Conservation (phyloP, 2,797 vertebrate species). For the Limosa lapponica region DNA sequence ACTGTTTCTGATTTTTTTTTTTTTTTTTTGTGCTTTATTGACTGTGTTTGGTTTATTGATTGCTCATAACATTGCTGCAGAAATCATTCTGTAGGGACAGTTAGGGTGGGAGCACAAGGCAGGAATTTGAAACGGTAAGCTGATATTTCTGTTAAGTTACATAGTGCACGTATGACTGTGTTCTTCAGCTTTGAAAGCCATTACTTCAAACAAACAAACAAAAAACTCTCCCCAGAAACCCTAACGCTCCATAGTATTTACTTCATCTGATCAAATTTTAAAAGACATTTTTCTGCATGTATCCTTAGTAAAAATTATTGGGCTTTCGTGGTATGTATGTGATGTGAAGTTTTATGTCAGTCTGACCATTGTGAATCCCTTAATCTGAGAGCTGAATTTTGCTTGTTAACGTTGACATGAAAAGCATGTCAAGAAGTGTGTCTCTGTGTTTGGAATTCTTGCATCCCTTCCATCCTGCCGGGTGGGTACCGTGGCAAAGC, state of each 20-base stretch:
- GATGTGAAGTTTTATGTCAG: fast-evolving
- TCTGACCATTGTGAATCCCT: background rate
- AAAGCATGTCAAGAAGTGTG: fast-evolving
- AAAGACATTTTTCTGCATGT: background rate
- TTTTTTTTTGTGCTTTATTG: background rate
- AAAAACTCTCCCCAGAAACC: background rate
- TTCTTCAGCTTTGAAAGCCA: background rate
- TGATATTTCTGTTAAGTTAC: background rate
- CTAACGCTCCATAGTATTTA: background rate
- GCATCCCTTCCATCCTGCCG: background rate
- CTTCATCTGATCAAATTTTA: background rate
- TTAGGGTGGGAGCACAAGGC: background rate
- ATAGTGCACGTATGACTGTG: background rate
- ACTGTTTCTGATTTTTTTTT: background rate
- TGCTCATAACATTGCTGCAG: background rate
- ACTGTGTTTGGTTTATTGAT: background rate
- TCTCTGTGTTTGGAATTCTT: background rate
- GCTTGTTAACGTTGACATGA: background rate
- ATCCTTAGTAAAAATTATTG: background rate
- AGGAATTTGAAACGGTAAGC: background rate
- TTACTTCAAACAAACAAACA: background rate
- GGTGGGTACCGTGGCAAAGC: background rate
- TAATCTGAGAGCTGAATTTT: background rate
- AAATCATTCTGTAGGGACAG: background rate
- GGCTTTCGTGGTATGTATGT: background rate